Conservation (phyloP, 2,113 vertebrate genomes). For the Myanophis thanlyinensis region DNA sequence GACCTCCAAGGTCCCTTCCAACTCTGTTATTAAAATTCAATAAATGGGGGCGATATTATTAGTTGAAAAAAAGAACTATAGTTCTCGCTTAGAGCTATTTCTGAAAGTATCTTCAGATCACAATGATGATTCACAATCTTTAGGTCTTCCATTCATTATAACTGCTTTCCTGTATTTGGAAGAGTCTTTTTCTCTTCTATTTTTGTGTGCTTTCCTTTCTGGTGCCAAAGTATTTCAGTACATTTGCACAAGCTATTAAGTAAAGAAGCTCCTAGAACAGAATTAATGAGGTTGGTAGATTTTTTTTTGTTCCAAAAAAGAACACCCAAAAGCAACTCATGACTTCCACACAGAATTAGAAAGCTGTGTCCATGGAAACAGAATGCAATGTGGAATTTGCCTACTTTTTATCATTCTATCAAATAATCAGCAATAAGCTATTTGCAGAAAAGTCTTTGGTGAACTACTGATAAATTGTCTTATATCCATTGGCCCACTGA, state of each 20-base stretch:
- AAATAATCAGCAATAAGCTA: slow-evolving; percentile 49
- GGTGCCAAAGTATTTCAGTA: slow-evolving; percentile 58
- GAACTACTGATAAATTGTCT: background rate
- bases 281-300: slow-evolving; percentile 70
- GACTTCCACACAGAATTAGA: slow-evolving; percentile 66
- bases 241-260: slow-evolving; percentile 56
- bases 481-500: background rate
- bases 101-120: background rate
- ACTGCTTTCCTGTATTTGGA: slow-evolving; percentile 33
- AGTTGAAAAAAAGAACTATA: slow-evolving; percentile 20
- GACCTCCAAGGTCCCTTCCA: too few species aligned
- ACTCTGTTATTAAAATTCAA: too few species aligned
- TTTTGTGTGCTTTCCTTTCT: slow-evolving; percentile 48
- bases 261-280: slow-evolving; percentile 59
- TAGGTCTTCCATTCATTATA: slow-evolving; percentile 33
- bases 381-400: slow-evolving; percentile 63
- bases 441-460: background rate
- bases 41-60: slow-evolving; percentile 23
- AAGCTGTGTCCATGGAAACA: slow-evolving; percentile 79
- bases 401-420: slow-evolving; percentile 39
- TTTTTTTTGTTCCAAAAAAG: background rate
- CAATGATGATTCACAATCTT: slow-evolving; percentile 34
- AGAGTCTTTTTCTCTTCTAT: slow-evolving; percentile 46
- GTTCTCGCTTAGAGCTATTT: background rate
- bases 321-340: slow-evolving; percentile 15